A percentile compares a stretch with the other conserved stretches of the same genome.
Evolutionary conservation across 2,888 invertebrate genomes (phyloP).

Genomic region (Plagodis pulveraria): DNA sequence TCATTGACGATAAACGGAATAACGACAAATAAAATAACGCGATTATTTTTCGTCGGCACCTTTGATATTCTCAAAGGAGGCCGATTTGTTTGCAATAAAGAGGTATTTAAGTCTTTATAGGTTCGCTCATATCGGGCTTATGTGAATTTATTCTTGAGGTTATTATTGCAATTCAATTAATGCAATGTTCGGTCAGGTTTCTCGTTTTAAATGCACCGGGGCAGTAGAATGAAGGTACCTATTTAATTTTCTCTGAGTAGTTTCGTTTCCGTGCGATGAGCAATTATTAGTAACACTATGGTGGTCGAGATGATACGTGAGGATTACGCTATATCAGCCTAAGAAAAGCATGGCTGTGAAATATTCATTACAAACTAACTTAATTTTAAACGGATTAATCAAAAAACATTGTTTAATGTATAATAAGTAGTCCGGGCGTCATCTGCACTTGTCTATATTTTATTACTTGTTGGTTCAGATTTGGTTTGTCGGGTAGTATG

Average conservation of each 20-base stretch:
- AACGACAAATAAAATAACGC: constrained; percentile 72
- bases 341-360: no score
- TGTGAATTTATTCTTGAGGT: constrained; percentile 75
- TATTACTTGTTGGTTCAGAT: no score
- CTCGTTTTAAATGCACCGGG: constrained; percentile 47
- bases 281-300: constrained; percentile 7
- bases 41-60: constrained; percentile 65
- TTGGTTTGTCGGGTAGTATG: no score
- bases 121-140: constrained; percentile 64
- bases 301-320: neutral
- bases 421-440: no score
- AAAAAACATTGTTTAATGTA: no score
- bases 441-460: no score
- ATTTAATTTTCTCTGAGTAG: constrained; percentile 12
- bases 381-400: no score
- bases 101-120: constrained; percentile 64
- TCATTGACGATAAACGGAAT: constrained; percentile 60
- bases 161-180: constrained; percentile 84
- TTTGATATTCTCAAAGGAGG: constrained; percentile 76
- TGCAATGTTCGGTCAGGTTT: constrained; percentile 72
- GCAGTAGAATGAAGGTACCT: constrained; percentile 42
- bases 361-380: no score
- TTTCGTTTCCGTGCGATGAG: constrained; percentile 7
- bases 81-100: constrained; percentile 84
- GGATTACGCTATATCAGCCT: no score